Base-by-base conservation (phyloP, 2,888 invertebrate genomes). In the Papilio demoleus region DNA sequence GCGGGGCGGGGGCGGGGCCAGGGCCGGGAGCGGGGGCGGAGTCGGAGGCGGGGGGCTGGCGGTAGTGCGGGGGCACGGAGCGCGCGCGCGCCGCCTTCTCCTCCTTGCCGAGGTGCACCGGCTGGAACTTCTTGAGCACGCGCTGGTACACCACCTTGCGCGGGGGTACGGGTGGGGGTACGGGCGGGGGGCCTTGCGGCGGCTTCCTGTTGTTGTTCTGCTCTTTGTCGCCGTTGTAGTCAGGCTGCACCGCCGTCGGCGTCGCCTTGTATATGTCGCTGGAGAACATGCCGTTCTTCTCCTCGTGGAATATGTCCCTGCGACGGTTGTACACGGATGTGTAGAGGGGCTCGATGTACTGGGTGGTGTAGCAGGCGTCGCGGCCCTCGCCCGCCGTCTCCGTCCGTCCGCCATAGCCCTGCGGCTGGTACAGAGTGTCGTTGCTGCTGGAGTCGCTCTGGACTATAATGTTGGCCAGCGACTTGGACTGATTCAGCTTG, bases 31-130 rank as follows among this genome's bases (percentile, higher is more conserved):
- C 85, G 68, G 81, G 72, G 38, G 14, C 38, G 14, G 14, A 14
- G 89, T 8, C 89, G 76, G 92, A 76, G 64, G 86, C 83, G 71
- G 88, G 85, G n/a, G 88, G 88, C 68, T 90, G 90, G 60, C 89
- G 79, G 77, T 91, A 92, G n/a, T 90, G 75, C 0, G 92, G 88
- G 9, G 93, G 92, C 34, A 92, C 92, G 22, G 93, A 92, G 74
- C 91, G 92, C 2, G 92, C 92, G 31, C 92, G 85, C 1, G 86
- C 83, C 53, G 83, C 81, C 71, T 94, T 93, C 61, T 94, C 94
- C 27, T 94, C 94, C 68, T 93, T 93, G 75, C 92, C 94, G 75
- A 94, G 93, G 77, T 95, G 95, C 31, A 95, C 95, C 0, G 95
- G 94, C 67, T 94, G 95, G 74, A 94, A 90, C 77, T 95, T 94